phyloP scores from a whole-genome alignment of 1,140 invertebrate genomes.

The Littorina saxatilis region DNA sequence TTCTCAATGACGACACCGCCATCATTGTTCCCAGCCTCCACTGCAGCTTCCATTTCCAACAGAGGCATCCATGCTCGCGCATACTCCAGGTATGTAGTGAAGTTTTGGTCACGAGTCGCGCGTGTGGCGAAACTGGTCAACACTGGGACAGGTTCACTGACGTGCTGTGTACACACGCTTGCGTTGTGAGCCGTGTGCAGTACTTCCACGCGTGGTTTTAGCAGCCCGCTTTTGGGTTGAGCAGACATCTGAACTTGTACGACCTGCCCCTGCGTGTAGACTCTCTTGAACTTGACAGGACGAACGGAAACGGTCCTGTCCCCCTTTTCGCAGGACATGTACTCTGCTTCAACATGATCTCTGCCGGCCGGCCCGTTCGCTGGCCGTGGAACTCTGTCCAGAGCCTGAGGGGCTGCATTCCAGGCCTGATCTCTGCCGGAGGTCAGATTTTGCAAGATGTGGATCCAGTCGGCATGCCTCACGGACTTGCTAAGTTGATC shows the following conservation, averaged over 20 bases:
- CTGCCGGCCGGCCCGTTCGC: neutral
- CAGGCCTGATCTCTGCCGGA: neutral
- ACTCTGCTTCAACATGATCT: neutral
- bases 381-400: neutral
- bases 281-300: slow-evolving; percentile 16
- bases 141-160: slow-evolving; percentile 42
- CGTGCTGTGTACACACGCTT: slow-evolving; percentile 49
- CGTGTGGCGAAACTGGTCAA: slow-evolving; percentile 38
- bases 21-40: slow-evolving; percentile 30
- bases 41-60: slow-evolving; percentile 53
- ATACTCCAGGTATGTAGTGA: slow-evolving; percentile 40
- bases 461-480: slow-evolving; percentile 1
- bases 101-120: slow-evolving; percentile 6
- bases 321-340: slow-evolving; percentile 12
- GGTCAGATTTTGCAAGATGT: neutral
- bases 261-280: slow-evolving; percentile 45
- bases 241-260: slow-evolving; percentile 47
- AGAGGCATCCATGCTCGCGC: slow-evolving; percentile 45
- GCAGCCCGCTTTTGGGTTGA: slow-evolving; percentile 42
- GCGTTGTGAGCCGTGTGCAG: slow-evolving; percentile 49
- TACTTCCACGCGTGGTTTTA: slow-evolving; percentile 42
- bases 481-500: slow-evolving; percentile 32
- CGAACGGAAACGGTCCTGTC: neutral
- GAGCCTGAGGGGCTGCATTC: neutral
- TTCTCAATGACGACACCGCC: slow-evolving; percentile 40